Evolutionary conservation across 2,888 invertebrate genomes (phyloP), one percentile per base, ranked within the genome.

Genomic region (Lepeophtheirus nordmannii): DNA sequence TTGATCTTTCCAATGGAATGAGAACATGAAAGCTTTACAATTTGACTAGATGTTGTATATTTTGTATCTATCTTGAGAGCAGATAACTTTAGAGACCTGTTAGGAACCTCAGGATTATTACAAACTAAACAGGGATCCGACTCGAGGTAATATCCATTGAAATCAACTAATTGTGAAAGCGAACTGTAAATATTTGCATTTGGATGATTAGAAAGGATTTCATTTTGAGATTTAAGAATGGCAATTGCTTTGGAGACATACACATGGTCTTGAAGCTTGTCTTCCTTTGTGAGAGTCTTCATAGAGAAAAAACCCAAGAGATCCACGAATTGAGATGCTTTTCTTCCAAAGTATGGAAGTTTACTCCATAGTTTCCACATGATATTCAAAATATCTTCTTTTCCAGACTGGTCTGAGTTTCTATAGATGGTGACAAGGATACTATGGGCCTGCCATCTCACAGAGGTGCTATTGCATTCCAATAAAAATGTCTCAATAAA

Each of bases 101-200:
- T 86, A 0, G 93, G 85, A 20, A 93, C 87, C 76, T 97, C 96
- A 0, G 94, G 94, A 78, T 94, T 94, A 77, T 96, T 96, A 77
- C 97, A 97, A 0, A 96, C 94, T 67, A 96, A 82, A 73, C 97
- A 98, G 0, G 97, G 97, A 74, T 96, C 94, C 23, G 91, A 90
- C 78, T 97, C 96, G 69, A 97, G 78, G 8, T 63, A 63, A 77
- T 89, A 94, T 0, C 96, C 96, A 74, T 94, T 94, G 59, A 94
- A 82, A 74, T 96, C 93, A 0, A 96, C 89, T 73, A 89, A 88
- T n/a, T 91, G 89, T 65, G 91, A 87, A 67, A 96, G 80, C 59
- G 90, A 86, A 0, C 89, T 87, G 76, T 96, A 96, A 53, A 96
- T 81, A 68, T 87, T 87, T 0, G 92, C 90, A 78, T 96, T 96